phyloP scores from a whole-genome alignment of 1,140 invertebrate genomes.

The Magallana angulata region DNA sequence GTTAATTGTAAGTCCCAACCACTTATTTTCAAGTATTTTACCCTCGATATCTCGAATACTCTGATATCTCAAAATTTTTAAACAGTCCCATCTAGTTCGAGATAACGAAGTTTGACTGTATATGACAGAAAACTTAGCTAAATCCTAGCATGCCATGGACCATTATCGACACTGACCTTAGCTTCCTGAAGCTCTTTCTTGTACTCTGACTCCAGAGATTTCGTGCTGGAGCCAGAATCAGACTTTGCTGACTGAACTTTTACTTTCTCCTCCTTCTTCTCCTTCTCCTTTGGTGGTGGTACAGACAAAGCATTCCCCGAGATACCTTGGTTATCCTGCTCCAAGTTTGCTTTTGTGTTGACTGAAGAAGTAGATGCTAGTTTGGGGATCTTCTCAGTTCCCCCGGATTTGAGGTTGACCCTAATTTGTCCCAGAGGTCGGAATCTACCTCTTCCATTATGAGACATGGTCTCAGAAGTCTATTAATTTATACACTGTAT shows the following conservation, averaged over 20 bases:
- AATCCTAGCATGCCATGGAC: too few relatives aligned
- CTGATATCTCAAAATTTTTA: too few relatives aligned
- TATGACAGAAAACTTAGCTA: too few relatives aligned
- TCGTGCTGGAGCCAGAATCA: constrained; percentile 54
- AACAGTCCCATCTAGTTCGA: too few relatives aligned
- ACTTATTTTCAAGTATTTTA: too few relatives aligned
- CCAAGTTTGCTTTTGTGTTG: constrained; percentile 38
- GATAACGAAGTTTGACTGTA: too few relatives aligned
- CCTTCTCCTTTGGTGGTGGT: constrained; percentile 45
- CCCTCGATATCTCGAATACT: too few relatives aligned
- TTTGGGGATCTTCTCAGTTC: constrained; percentile 49
- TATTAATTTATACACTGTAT: not conserved
- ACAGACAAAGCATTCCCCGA: constrained; percentile 67
- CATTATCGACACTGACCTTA: constrained; percentile 40
- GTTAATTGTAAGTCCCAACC: too few relatives aligned
- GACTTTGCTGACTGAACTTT: constrained; percentile 57
- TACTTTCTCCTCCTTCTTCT: constrained; percentile 45
- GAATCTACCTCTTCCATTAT: constrained; percentile 34
- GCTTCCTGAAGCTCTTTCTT: constrained; percentile 56
- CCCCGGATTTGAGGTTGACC: constrained; percentile 42
- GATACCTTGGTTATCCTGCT: constrained; percentile 59
- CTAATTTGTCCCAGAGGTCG: constrained; percentile 41
- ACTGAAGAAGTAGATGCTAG: constrained; percentile 36
- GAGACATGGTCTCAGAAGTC: not conserved
- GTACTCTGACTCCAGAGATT: constrained; percentile 47